Conservation (phyloP, 2,888 invertebrate species). For the Leucophenga montana region DNA sequence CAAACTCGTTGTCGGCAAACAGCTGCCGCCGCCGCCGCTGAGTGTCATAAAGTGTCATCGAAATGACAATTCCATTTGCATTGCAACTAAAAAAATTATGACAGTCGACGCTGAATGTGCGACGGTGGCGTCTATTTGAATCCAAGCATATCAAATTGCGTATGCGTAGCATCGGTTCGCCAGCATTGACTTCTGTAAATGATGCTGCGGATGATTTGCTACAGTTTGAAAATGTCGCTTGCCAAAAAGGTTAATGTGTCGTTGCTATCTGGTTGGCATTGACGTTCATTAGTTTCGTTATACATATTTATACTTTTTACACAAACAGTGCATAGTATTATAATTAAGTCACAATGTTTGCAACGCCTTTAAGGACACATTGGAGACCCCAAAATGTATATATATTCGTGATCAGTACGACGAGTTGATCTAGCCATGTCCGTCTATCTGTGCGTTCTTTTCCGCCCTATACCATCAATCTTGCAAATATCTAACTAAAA, state of each 20-base stretch:
- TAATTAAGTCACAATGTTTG: background rate
- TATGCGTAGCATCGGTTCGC: background rate
- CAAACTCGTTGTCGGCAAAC: background rate
- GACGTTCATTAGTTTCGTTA: too few relatives aligned
- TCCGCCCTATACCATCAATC: too few relatives aligned
- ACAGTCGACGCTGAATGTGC: background rate
- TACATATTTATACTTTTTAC: background rate
- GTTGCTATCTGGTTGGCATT: background rate
- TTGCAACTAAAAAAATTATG: background rate
- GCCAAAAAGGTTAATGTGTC: conserved; percentile 3
- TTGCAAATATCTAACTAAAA: too few relatives aligned
- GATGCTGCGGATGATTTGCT: background rate
- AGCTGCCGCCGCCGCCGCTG: background rate
- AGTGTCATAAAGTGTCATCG: conserved; percentile 14
- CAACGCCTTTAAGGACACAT: too few relatives aligned
- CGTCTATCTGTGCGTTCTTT: too few relatives aligned
- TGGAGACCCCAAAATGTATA: too few relatives aligned
- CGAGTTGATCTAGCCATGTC: too few relatives aligned
- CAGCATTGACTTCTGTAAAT: background rate
- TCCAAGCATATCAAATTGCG: background rate
- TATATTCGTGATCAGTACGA: too few relatives aligned
- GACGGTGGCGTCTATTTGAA: background rate
- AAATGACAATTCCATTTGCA: conserved; percentile 22
- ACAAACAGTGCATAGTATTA: background rate
- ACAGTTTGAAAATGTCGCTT: background rate